Evolutionary conservation across 92 coral and sea anemone genomes (phyloP), one percentile per base, ranked within the genome.

Genomic region (Bergia puertoricense): DNA sequence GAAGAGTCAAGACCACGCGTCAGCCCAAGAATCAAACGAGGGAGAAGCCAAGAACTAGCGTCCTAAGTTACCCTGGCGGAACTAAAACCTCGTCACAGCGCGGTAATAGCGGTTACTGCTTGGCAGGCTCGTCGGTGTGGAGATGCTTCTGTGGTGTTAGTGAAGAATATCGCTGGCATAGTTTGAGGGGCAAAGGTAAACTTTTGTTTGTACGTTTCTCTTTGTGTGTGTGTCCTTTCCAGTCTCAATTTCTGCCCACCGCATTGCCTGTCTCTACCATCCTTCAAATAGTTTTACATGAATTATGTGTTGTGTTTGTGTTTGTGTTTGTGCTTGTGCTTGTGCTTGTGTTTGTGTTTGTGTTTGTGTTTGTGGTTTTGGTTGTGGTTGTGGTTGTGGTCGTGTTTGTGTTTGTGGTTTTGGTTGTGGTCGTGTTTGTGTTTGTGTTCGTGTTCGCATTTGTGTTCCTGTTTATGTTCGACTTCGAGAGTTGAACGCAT

Each of bases 151-250:
- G 59, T n/a, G 82, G 66, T 79, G 2, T 79, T 38, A 79, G 40
- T 74, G 78, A 56, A 38, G 66, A 85, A 15, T 68, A 85, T 18
- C 79, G 86, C 40, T 68, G 79, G 78, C 88, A 79, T 18, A 79
- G 82, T 11, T 54, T 79, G 16, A 79, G 82, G n/a, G 82, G 82
- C 39, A 79, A 79, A 79, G 82, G 82, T 79, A 79, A 79, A 7
- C 69, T 13, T 3, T 54, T 13, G 59, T 3, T 13, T 54, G 59
- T 13, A 3, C 16, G 18, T 10, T 18, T 54, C 2, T 8, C 2
- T 54, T 6, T 11, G 57, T 0, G 1, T 51, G 57, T 9, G 57
- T 51, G 57, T 51, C 11, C 23, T 67, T 20, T 1, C 23, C 37
- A 37, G 20, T 9, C 22, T 51, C 2, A 51, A 51, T 9, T 11